Percentiles rank a stretch among this genome's conserved stretches.
Evolutionary conservation across 2,113 vertebrate genomes (phyloP).

Genomic region (Rafetus swinhoei): DNA sequence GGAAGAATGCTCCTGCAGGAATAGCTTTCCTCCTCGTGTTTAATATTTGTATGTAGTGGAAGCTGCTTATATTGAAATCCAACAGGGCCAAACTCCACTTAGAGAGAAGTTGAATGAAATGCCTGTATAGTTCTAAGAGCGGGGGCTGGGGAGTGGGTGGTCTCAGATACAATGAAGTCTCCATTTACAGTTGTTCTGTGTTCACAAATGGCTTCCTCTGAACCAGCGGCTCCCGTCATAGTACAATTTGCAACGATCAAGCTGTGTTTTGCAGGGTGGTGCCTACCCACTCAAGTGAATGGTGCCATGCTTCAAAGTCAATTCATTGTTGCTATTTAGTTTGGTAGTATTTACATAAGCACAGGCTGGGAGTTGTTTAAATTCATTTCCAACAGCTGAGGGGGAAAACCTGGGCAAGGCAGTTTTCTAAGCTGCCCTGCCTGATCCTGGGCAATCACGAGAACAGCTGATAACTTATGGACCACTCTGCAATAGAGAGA

Average conservation of each 20-base stretch:
- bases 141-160: too few species aligned
- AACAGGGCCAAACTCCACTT: not conserved
- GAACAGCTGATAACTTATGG: not conserved
- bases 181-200: not conserved
- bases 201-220: not conserved
- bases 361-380: not conserved
- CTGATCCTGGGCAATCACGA: not conserved
- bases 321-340: not conserved
- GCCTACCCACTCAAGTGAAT: too few species aligned
- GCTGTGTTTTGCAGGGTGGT: not conserved
- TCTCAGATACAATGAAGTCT: not conserved
- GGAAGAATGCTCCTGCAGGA: too few species aligned
- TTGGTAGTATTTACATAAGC: too few species aligned
- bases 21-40: too few species aligned
- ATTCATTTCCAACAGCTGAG: not conserved
- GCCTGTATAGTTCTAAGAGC: not conserved
- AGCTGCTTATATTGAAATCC: not conserved
- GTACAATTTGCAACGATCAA: not conserved
- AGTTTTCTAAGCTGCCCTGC: not conserved
- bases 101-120: not conserved
- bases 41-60: not conserved
- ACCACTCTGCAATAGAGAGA: not conserved
- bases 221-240: not conserved
- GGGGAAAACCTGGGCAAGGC: not conserved
- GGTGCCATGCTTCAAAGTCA: not conserved